phyloP scores from a whole-genome alignment of 2,888 invertebrate genomes.

The Heteropelma amictum region DNA sequence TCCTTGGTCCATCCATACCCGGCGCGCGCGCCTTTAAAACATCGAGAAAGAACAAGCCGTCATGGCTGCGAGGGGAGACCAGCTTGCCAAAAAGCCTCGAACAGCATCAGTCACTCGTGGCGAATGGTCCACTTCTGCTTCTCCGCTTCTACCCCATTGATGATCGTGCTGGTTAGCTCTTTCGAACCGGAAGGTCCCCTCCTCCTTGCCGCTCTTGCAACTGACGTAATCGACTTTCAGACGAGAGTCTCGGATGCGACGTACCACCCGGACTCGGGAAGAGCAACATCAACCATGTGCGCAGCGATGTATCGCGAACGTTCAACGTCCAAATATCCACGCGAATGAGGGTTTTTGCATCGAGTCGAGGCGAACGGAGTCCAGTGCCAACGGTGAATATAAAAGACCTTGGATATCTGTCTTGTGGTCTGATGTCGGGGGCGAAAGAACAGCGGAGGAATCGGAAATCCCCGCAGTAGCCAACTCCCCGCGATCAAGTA shows the following conservation, averaged over 20 bases:
- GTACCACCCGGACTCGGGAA: slow-evolving; percentile 10
- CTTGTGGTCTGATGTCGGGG: too few relatives aligned
- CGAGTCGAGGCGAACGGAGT: slow-evolving; percentile 24
- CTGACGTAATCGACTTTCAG: slow-evolving; percentile 50
- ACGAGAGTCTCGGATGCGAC: slow-evolving; percentile 43
- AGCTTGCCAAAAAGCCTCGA: slow-evolving; percentile 49
- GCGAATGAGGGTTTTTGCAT: not conserved
- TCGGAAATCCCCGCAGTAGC: too few relatives aligned
- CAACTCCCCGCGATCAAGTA: too few relatives aligned
- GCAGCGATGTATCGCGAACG: not conserved
- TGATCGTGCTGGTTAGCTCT: slow-evolving; percentile 31
- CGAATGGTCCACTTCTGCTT: not conserved
- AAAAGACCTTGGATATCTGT: slow-evolving; percentile 27
- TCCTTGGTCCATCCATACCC: not conserved
- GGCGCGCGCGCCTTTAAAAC: too few relatives aligned
- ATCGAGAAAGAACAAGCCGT: slow-evolving; percentile 17
- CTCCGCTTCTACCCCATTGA: slow-evolving; percentile 2
- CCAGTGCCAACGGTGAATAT: slow-evolving; percentile 9
- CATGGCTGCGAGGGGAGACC: slow-evolving; percentile 18
- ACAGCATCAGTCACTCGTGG: slow-evolving; percentile 54
- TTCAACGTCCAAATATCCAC: slow-evolving; percentile 18
- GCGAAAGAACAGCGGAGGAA: too few relatives aligned
- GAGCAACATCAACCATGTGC: not conserved
- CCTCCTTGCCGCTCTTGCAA: not conserved
- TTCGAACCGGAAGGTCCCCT: slow-evolving; percentile 38